Conservation (phyloP, 2,797 vertebrate genomes). For the Alosa sapidissima region DNA sequence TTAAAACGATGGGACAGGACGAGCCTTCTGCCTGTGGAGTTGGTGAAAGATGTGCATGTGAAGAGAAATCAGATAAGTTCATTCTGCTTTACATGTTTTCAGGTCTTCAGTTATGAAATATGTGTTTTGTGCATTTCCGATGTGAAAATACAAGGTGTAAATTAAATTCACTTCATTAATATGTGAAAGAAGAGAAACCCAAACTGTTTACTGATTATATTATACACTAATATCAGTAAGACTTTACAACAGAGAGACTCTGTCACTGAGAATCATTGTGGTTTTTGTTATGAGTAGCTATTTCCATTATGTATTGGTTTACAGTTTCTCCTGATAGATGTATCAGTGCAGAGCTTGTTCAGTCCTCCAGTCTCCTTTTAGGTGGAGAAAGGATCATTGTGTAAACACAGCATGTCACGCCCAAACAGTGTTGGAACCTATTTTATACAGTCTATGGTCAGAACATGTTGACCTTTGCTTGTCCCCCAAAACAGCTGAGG, state of each 20-base stretch:
- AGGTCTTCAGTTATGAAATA: neutral
- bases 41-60: neutral
- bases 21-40: neutral
- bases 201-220: neutral
- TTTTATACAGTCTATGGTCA: too few relatives aligned
- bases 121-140: neutral
- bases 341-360: neutral
- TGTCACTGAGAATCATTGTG: neutral
- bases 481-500: conserved; percentile 48
- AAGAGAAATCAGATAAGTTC: neutral
- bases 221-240: neutral
- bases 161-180: too few relatives aligned
- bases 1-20: conserved; percentile 65
- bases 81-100: neutral
- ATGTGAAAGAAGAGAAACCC: neutral
- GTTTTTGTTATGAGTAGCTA: neutral
- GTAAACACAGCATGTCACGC: conserved; percentile 33
- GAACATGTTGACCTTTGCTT: conserved; percentile 57
- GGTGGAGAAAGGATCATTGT: neutral
- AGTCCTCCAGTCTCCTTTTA: neutral
- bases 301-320: neutral
- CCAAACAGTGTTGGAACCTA: conserved; percentile 39
- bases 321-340: neutral
- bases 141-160: neutral
- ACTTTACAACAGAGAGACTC: neutral